Evolutionary conservation across 1,140 invertebrate species (phyloP).

Genomic region (Hestina assimilis): DNA sequence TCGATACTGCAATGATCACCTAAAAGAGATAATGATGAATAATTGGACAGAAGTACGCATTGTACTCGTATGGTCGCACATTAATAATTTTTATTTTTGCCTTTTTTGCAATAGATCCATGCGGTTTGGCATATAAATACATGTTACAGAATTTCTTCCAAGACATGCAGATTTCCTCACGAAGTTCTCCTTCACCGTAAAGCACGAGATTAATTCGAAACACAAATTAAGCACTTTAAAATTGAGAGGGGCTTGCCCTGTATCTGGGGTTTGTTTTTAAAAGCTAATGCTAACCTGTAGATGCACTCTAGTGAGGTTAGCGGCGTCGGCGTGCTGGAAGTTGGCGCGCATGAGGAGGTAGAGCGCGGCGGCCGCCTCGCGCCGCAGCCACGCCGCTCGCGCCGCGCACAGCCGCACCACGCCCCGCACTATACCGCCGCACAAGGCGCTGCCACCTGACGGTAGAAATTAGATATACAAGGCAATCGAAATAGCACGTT

Average conservation of each 20-base stretch:
- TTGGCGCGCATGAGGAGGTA: conserved; percentile 96
- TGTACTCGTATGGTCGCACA: too few species aligned
- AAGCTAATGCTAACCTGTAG: conserved; percentile 25
- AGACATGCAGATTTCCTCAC: too few species aligned
- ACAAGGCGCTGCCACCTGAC: conserved; percentile 90
- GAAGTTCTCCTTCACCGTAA: too few species aligned
- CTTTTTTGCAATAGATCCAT: too few species aligned
- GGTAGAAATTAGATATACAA: too few species aligned
- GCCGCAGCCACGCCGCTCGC: conserved; percentile 86
- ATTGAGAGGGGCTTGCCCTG: too few species aligned
- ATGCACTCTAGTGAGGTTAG: conserved; percentile 86
- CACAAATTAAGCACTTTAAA: too few species aligned
- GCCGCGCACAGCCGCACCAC: conserved; percentile 90
- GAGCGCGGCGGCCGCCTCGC: conserved; percentile 93
- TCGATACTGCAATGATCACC: conserved; percentile 95
- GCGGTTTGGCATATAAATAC: too few species aligned
- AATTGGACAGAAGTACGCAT: background rate
- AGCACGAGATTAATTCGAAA: too few species aligned
- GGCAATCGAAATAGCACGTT: too few species aligned
- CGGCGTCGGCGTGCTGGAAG: conserved; percentile 91
- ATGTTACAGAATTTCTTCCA: too few species aligned
- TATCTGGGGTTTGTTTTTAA: background rate
- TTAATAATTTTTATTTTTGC: too few species aligned
- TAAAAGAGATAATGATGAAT: conserved; percentile 33
- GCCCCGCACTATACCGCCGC: conserved; percentile 91